Base-by-base conservation (phyloP, 1,140 invertebrate species). In the Dufourea novaeangliae region DNA sequence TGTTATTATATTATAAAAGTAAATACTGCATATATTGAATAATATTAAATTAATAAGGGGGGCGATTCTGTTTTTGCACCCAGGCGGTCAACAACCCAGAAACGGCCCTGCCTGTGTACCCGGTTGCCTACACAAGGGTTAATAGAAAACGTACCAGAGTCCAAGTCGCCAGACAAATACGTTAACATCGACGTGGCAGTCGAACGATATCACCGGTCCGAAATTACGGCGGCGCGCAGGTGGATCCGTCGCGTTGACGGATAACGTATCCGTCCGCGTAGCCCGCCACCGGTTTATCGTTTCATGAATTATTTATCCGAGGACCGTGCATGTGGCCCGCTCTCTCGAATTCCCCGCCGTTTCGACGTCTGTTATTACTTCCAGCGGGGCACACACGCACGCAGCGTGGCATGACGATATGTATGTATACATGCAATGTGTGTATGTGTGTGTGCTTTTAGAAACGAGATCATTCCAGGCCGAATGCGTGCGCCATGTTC, bases 271-370 rank as follows among this genome's bases (percentile, higher is more conserved):
- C 71, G 61, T 39, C 1, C 27, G 25, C 0, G 29, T 7, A n/a
- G 59, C 20, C 34, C 34, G 29, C 41, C 12, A n/a, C 46, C n/a
- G n/a, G 62, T 67, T 74, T 74, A 76, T 76, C 64, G 73, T 59
- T 59, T 75, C 73, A 75, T 75, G 73, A 75, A 75, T 75, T 75
- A 75, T 75, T 75, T 76, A 69, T 70, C 27, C 66, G 66, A 41
- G 34, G 27, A n/a, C 62, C 71, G 61, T 73, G 71, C 71, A 74
- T 50, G 56, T 50, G 68, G 57, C 61, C 62, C 46, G 37, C 52
- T 64, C 70, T 22, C 41, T 78, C 52, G 50, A 61, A 57, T 73
- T 79, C 70, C 34, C 61, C 56, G 32, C 29, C 62, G 17, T 71
- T 77, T 70, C 67, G 46, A 59, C 68, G 75, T 44, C 59, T 62